Base-by-base conservation (phyloP, 2,888 invertebrate species). In the Iselma pallidipennis region DNA sequence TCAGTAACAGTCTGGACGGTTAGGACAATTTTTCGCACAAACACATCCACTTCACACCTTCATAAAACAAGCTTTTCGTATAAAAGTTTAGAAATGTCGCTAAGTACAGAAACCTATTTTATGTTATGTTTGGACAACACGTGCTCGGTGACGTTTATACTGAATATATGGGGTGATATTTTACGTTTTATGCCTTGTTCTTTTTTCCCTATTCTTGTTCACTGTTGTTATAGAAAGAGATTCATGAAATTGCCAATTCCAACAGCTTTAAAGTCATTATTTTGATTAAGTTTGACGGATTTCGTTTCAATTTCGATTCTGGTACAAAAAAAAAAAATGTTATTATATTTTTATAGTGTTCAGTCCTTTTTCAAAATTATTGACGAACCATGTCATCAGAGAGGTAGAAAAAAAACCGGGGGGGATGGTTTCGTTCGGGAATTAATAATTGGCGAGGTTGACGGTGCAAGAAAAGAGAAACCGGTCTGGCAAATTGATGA, bases 51-150 rank as follows among this genome's bases (percentile, higher is more conserved):
- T 50, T 58, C 48, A 55, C 59, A 56, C 59, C 55, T 63, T 49
- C 63, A 59, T 59, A 59, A 63, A 63, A 56, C 63, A 62, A 59
- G 2, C 42, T 45, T 60, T 57, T 51, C 50, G 23, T 74, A 74
- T 75, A 74, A 76, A 77, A 76, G 73, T 77, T 77, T 76, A 71
- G 75, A 75, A 77, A 76, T 73, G 75, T 74, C 77, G 71, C 76
- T 74, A 72, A 76, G 72, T 74, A 21, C 2, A 74, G 72, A 74
- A n/a, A 76, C 78, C 76, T 76, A 74, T 70, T 78, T 76, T 77
- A 78, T 78, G 78, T 79, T 77, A 77, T 76, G 75, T 79, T 78
- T 78, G 78, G 77, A 78, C 78, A 79, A 78, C 80, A 80, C 78
- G 78, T 80, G 79, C 78, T 78, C 63, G 66, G 66, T 74, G 77